Conservation (phyloP, 2,797 vertebrate genomes). For the Acanthopagrus latus region DNA sequence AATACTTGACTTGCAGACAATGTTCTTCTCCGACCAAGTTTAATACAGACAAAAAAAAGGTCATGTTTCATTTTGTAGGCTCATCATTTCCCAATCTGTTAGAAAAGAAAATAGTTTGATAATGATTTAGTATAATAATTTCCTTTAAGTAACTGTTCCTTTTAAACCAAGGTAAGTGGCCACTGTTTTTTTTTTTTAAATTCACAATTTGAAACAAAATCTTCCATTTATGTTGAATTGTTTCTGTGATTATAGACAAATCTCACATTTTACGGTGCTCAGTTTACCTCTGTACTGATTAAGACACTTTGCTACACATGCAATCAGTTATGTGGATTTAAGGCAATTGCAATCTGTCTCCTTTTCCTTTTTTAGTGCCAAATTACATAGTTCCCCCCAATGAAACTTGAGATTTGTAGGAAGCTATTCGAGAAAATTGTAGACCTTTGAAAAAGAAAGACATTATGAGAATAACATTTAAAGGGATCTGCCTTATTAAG, state of each 20-base stretch:
- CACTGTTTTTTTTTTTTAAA: neutral
- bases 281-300: neutral
- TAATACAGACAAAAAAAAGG: neutral
- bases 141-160: neutral
- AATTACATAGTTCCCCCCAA: neutral
- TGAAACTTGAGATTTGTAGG: neutral
- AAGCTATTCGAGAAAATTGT: too few relatives aligned
- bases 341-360: too few relatives aligned
- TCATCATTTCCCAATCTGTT: neutral
- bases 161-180: neutral
- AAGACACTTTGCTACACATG: neutral
- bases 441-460: neutral
- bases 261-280: neutral
- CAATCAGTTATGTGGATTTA: neutral
- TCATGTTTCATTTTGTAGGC: neutral
- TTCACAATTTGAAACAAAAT: neutral
- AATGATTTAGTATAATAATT: neutral
- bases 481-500: slow-evolving; percentile 5
- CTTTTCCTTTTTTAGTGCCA: neutral
- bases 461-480: neutral
- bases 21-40: neutral
- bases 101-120: neutral
- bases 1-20: neutral
- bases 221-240: neutral
- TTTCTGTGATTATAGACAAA: neutral